A percentile compares a stretch with the other conserved stretches of the same genome.
Evolutionary conservation across 2,888 invertebrate genomes (phyloP).

Genomic region (Halocaridina rubra): DNA sequence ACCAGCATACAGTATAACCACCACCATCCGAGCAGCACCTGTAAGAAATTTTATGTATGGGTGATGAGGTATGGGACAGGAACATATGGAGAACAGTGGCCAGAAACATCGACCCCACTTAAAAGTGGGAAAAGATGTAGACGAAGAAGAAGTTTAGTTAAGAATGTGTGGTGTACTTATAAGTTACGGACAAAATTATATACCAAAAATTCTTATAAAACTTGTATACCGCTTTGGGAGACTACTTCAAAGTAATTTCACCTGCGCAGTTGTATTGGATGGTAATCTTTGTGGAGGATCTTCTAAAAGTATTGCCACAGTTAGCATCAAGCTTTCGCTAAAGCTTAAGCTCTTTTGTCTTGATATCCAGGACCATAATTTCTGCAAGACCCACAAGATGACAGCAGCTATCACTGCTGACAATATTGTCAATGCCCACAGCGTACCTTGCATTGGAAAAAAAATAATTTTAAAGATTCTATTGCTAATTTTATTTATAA

Average conservation of each 20-base stretch:
- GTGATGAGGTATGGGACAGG: too few species aligned
- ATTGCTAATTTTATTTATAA: too few species aligned
- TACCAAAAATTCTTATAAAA: not conserved
- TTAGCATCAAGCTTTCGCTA: not conserved
- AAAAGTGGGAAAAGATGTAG: too few species aligned
- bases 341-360: not conserved
- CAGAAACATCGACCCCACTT: too few species aligned
- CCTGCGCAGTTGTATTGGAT: conserved; percentile 32
- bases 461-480: too few species aligned
- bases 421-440: conserved; percentile 17
- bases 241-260: not conserved
- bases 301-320: conserved; percentile 33
- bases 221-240: not conserved
- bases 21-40: conserved; percentile 59
- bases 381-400: conserved; percentile 36
- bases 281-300: conserved; percentile 30
- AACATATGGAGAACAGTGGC: too few species aligned
- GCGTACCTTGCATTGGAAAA: too few species aligned
- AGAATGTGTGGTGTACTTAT: too few species aligned
- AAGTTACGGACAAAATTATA: not conserved
- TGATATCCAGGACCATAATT: conserved; percentile 11
- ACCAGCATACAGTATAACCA: conserved; percentile 61
- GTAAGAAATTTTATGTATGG: not conserved
- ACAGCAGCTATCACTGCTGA: conserved; percentile 3
- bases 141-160: too few species aligned